Base-by-base conservation (phyloP, 2,888 invertebrate species). In the Drosophila rubida region DNA sequence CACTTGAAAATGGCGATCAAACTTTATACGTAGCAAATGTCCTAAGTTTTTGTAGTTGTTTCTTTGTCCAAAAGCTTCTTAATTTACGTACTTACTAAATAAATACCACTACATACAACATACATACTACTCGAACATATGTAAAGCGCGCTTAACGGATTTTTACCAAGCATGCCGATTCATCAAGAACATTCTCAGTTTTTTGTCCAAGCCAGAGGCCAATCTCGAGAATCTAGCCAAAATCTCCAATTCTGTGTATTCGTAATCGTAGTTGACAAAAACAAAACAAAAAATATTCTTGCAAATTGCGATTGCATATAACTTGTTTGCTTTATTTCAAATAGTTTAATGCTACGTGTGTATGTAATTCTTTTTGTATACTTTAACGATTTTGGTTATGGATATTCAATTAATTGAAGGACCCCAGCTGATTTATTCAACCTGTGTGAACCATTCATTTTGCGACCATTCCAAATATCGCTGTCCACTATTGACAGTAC, bases 1-100 rank as follows among this genome's bases (percentile, higher is more conserved):
- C 89, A 89, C 90, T 80, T 80, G 63, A 85, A 88, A 75, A 74
- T 72, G 85, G 74, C 74, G 73, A 78, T 69, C 66, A 73, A 80
- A 67, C 63, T 64, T 68, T 48, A 69, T 79, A 75, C 42, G 80
- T 88, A 83, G 88, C 58, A 75, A 79, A 63, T 82, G 55, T 78
- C 70, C 74, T 82, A 60, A 78, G 87, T 82, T 81, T 53, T 65
- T 51, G 82, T 87, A 85, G 87, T 81, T 62, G 67, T 84, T 87
- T 54, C 11, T 50, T 60, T 85, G 76, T 80, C 80, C 67, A 73
- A 70, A 76, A 73, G 80, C 88, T 83, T 85, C 48, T 68, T 85
- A 60, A 71, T 78, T 76, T 87, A 59, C 16, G 23, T 76, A 74
- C 54, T 42, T 76, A 74, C 48, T 49, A 50, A 73, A 64, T 49